Percentiles rank a stretch among this genome's conserved stretches.
These are phyloP conservation scores for Zosterops lateralis DNA, from an alignment of 2,113 vertebrate genomes.

Conservation along the genomic window DNA sequence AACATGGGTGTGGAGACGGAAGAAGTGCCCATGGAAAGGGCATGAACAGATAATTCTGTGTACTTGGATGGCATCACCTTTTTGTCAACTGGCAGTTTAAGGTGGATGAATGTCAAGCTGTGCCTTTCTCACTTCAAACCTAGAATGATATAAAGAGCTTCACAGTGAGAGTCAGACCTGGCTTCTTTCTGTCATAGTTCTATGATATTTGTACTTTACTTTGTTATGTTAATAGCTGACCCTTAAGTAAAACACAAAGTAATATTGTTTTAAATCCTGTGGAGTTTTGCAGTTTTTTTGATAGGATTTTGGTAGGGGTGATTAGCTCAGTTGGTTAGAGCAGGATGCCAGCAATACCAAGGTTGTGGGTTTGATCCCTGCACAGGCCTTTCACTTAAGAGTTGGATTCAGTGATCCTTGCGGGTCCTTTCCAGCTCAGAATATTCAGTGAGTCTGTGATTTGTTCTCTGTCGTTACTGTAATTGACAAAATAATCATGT, in stretches of 20 bases:
- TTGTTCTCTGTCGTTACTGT: not conserved
- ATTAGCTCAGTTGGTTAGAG: not conserved
- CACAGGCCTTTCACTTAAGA: not conserved
- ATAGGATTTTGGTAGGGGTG: not conserved
- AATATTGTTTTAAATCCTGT: not conserved
- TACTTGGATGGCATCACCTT: not conserved
- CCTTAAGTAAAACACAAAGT: not conserved
- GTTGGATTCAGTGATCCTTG: not conserved
- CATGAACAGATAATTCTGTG: not conserved
- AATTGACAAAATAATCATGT: not conserved
- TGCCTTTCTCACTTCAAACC: not conserved
- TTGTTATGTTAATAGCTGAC: not conserved
- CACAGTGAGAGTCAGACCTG: not conserved
- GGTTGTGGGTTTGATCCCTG: not conserved
- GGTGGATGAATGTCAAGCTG: accelerated
- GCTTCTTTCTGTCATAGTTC: not conserved
- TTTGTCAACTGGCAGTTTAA: not conserved
- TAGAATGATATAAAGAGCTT: not conserved
- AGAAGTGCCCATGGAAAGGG: not conserved
- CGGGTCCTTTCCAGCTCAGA: not conserved
- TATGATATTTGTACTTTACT: not conserved
- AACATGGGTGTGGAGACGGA: not conserved
- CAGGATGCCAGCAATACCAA: not conserved
- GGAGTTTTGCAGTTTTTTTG: not conserved
- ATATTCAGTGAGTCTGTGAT: not conserved